Percentiles rank a stretch among this genome's conserved stretches.
These are phyloP conservation scores for Nomada hirtipes DNA, from an alignment of 2,888 invertebrate species.

Conservation along the genomic window DNA sequence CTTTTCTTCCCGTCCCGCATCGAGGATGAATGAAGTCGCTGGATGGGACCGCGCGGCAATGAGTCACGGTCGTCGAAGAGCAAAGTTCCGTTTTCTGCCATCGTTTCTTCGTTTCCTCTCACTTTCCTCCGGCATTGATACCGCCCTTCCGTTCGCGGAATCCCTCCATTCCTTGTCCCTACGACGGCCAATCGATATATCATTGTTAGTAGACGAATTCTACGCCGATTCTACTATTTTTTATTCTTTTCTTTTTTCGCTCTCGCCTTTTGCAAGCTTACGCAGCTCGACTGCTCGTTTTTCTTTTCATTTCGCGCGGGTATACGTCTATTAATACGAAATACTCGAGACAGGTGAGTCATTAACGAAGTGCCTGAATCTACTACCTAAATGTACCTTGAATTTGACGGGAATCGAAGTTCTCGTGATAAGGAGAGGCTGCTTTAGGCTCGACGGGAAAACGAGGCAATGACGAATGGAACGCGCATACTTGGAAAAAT, in stretches of 20 bases:
- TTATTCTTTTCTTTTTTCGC: too few relatives aligned
- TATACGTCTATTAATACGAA: neutral
- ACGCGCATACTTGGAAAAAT: constrained; percentile 1
- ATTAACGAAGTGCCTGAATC: neutral
- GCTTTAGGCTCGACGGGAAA: neutral
- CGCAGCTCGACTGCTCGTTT: neutral
- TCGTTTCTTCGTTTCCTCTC: constrained; percentile 56
- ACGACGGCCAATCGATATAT: constrained; percentile 22
- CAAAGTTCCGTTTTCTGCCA: constrained; percentile 49
- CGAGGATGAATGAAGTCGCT: constrained; percentile 61
- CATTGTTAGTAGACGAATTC: neutral
- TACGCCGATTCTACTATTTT: too few relatives aligned
- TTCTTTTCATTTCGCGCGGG: neutral
- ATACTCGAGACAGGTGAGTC: neutral
- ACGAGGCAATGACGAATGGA: neutral
- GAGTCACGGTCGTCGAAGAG: constrained; percentile 50
- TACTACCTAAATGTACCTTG: neutral
- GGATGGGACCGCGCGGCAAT: constrained; percentile 65
- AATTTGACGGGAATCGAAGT: neutral
- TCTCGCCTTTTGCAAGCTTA: neutral
- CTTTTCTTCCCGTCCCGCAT: neutral
- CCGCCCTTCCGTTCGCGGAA: constrained; percentile 55
- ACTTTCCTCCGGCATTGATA: constrained; percentile 43
- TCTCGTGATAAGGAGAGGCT: neutral
- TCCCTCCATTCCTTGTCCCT: constrained; percentile 46